Percentiles rank a stretch among this genome's conserved stretches.
Evolutionary conservation across 1,140 invertebrate species (phyloP).

Genomic region (Dolichoris vasculosae): DNA sequence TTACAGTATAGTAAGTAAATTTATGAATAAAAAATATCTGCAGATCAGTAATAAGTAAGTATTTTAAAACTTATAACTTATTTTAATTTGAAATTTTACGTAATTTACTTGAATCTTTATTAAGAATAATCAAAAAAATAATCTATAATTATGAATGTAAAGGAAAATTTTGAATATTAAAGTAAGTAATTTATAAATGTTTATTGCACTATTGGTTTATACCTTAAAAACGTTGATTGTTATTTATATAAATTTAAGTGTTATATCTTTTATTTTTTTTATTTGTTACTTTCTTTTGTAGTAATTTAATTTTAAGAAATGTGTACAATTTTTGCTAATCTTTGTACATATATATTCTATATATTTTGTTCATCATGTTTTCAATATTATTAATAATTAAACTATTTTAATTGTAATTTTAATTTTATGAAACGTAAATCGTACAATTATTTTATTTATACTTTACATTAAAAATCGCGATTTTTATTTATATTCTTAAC

Average conservation of each 20-base stretch:
- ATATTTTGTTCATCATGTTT: neutral
- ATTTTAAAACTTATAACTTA: constrained; percentile 7
- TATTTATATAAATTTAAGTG: constrained; percentile 3
- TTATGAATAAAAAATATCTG: constrained; percentile 38
- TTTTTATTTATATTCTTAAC: neutral
- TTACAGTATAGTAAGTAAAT: constrained; percentile 40
- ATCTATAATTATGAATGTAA: constrained; percentile 12
- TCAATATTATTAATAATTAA: constrained; percentile 13
- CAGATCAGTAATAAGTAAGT: constrained; percentile 22
- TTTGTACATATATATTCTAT: neutral
- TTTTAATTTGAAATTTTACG: neutral
- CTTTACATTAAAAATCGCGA: neutral
- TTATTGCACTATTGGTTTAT: neutral
- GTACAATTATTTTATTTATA: constrained; percentile 9
- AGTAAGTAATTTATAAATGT: neutral
- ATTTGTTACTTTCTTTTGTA: neutral
- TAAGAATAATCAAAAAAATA: constrained; percentile 37
- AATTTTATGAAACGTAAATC: constrained; percentile 7
- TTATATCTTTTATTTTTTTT: constrained; percentile 2
- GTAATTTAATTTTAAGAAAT: neutral
- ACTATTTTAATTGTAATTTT: constrained; percentile 21
- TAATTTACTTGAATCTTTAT: constrained; percentile 11
- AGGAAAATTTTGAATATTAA: constrained; percentile 27
- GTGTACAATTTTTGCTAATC: neutral
- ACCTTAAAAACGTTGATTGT: constrained; percentile 8